A percentile compares a stretch with the other conserved stretches of the same genome.
These are phyloP conservation scores for Microcebus ravelobensis DNA, from an alignment of 2,113 vertebrate species.

Conservation along the genomic window DNA sequence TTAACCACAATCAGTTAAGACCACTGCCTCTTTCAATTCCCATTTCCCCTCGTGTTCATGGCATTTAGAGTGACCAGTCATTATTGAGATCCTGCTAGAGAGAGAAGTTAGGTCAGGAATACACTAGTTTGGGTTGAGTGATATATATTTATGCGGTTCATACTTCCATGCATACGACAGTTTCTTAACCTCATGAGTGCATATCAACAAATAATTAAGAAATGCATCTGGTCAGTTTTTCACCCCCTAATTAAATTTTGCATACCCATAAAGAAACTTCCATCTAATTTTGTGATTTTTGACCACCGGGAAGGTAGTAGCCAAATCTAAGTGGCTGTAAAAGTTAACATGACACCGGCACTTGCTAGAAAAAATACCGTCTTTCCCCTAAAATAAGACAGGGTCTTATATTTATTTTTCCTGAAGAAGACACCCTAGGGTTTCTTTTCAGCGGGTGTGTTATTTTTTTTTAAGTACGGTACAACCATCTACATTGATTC, in stretches of 20 bases:
- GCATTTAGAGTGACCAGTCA: background rate
- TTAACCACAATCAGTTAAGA: background rate
- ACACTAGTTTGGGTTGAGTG: background rate
- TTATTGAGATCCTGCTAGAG: background rate
- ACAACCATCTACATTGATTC: too few relatives aligned
- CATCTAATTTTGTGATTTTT: background rate
- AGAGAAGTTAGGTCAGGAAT: background rate
- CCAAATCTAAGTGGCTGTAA: background rate
- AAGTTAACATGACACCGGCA: background rate
- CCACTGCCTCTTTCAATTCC: background rate
- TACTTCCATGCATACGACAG: background rate
- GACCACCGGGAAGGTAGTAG: background rate
- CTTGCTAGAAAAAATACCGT: too few relatives aligned
- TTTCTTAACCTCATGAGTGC: background rate
- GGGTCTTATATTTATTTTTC: too few relatives aligned
- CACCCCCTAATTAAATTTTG: background rate
- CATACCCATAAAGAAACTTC: background rate
- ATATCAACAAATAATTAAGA: background rate
- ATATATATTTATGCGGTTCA: background rate
- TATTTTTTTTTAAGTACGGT: too few relatives aligned
- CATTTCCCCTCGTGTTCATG: background rate
- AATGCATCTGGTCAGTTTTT: background rate
- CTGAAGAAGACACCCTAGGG: too few relatives aligned
- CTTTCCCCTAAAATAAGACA: too few relatives aligned
- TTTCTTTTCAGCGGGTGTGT: too few relatives aligned